phyloP scores from a whole-genome alignment of 2,113 vertebrate genomes.

The Chaetops frenatus region DNA sequence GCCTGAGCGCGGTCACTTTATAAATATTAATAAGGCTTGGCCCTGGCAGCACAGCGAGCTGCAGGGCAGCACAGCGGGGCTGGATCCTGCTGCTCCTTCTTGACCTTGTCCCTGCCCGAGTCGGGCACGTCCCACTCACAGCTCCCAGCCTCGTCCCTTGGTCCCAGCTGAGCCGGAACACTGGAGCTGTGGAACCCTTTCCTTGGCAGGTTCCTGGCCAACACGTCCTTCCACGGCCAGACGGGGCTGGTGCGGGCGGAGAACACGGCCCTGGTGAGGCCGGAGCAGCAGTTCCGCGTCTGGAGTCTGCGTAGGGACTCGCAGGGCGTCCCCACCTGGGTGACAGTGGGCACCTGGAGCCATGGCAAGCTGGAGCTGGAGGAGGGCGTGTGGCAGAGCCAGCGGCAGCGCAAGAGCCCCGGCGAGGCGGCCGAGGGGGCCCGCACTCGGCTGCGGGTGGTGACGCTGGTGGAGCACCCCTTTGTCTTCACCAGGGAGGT shows the following conservation, averaged over 20 bases:
- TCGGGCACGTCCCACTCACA: fast-evolving
- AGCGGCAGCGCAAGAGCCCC: not conserved
- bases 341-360: slow-evolving; percentile 83
- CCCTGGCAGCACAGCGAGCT: not conserved
- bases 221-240: slow-evolving; percentile 79
- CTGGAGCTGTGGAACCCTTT: not conserved
- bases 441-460: slow-evolving; percentile 75
- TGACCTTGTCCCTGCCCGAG: not conserved
- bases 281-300: slow-evolving; percentile 74
- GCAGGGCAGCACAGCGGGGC: not conserved
- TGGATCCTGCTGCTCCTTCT: not conserved
- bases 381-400: slow-evolving; percentile 65
- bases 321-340: slow-evolving; percentile 82
- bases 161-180: fast-evolving
- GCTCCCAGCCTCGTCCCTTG: fast-evolving
- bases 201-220: slow-evolving; percentile 79
- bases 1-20: fast-evolving
- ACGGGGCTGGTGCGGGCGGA: slow-evolving; percentile 72
- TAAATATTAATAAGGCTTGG: not conserved
- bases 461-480: slow-evolving; percentile 87
- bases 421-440: not conserved
- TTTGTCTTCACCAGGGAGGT: slow-evolving; percentile 89
- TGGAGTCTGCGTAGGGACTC: slow-evolving; percentile 83
- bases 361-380: slow-evolving; percentile 74
- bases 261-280: slow-evolving; percentile 63